Evolutionary conservation across 2,888 invertebrate genomes (phyloP), one percentile per base, ranked within the genome.

Genomic region (Latrodectus hesperus): DNA sequence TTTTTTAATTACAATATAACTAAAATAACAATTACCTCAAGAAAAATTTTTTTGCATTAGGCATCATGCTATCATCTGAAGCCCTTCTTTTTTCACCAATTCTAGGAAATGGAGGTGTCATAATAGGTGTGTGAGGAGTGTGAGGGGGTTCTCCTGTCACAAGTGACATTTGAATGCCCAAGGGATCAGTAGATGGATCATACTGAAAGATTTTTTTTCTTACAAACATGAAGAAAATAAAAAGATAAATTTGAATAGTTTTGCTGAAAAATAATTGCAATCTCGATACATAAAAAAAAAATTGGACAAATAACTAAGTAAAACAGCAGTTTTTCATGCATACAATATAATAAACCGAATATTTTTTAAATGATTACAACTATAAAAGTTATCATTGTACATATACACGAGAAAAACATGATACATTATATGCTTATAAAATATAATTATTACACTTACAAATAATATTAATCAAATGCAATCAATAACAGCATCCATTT

Each of bases 131-230:
- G 9, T 79, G 67, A 49, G 91, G 88, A 1, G 91, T 89, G 17
- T 85, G 91, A 10, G 90, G 90, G 4, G 38, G 38, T 78, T 90
- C 90, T 9, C 89, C 88, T 26, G 90, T 90, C 38, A 89, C 89
- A 53, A 86, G 90, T 70, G 86, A 91, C 60, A 88, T 79, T 76
- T 92, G 91, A 90, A 97, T 97, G 14, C 97, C 97, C 87, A 98
- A 93, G 0, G 98, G 98, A 89, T 98, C 97, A 80, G 97, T 97
- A 75, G 97, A 94, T 1, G 97, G 97, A 93, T 98, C 98, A 93
- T 96, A 97, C 93, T 94, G 92, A 67, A 89, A 53, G 38, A 38
- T 22, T 22, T 38, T 38, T n/a, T 51, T 51, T 72, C 72, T 72
- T 6, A n/a, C 4, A 14, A 71, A 51, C 16, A n/a, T 51, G 38